phyloP scores from a whole-genome alignment of 2,888 invertebrate species.

The Cinara cedri region DNA sequence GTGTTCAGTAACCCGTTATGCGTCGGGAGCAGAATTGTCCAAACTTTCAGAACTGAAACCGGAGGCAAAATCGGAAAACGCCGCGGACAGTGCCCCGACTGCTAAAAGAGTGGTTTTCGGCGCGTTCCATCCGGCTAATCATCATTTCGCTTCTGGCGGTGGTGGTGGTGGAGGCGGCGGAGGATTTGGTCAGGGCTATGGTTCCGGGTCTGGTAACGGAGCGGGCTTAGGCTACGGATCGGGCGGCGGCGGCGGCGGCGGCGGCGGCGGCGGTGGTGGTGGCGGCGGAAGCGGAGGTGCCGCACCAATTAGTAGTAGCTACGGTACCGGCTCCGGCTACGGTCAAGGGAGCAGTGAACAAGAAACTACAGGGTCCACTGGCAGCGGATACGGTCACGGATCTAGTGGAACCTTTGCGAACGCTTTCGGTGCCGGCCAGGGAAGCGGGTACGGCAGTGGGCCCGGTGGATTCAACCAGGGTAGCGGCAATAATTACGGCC shows the following conservation, averaged over 20 bases:
- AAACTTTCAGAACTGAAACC: conserved; percentile 11
- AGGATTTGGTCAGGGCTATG: conserved; percentile 28
- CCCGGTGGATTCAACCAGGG: conserved; percentile 52
- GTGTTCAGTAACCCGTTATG: not conserved
- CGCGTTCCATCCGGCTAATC: not conserved
- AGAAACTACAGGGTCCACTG: not conserved
- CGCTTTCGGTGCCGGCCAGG: conserved; percentile 60
- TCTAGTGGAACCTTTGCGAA: conserved; percentile 57
- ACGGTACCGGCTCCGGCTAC: conserved; percentile 26
- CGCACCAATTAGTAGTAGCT: not conserved
- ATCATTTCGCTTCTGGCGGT: conserved; percentile 28
- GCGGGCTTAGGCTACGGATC: conserved; percentile 21
- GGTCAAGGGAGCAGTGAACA: conserved; percentile 4
- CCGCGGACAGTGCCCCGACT: not conserved
- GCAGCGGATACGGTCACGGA: conserved; percentile 13
- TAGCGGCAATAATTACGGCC: conserved; percentile 39
- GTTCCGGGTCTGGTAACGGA: conserved; percentile 2
- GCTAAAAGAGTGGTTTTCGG: conserved; percentile 38
- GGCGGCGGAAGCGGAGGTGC: conserved; percentile 17
- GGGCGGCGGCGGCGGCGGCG: conserved; percentile 14
- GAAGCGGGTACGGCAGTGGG: conserved; percentile 60
- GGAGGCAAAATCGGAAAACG: conserved; percentile 27
- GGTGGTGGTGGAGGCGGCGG: conserved; percentile 26
- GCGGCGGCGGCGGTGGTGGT: conserved; percentile 25
- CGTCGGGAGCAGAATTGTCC: not conserved